A percentile compares a stretch with the other conserved stretches of the same genome.
These are phyloP conservation scores for Tragelaphus oryx DNA, from an alignment of 2,797 vertebrate species.

Conservation along the genomic window DNA sequence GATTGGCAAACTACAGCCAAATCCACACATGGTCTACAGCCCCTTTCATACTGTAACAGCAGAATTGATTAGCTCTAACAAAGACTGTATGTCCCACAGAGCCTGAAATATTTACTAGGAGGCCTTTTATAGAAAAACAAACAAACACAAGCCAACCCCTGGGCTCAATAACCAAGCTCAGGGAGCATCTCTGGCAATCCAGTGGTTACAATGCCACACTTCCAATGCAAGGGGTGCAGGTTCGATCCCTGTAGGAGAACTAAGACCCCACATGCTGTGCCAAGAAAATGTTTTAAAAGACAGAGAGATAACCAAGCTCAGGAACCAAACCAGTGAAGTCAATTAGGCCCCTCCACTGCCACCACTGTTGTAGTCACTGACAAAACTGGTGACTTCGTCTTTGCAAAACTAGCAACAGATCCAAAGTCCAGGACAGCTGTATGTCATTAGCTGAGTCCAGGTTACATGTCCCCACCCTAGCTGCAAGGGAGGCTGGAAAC, in stretches of 20 bases:
- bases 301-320: background rate
- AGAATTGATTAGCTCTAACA: background rate
- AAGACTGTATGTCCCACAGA: background rate
- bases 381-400: background rate
- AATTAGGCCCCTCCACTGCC: background rate
- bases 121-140: background rate
- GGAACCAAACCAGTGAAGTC: background rate
- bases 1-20: background rate
- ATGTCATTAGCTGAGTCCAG: background rate
- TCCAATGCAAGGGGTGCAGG: background rate
- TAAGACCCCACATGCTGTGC: background rate
- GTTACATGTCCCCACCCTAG: background rate
- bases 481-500: constrained; percentile 25
- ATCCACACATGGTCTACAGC: background rate
- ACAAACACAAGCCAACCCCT: background rate
- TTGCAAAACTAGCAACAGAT: background rate
- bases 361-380: background rate
- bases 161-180: background rate
- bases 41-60: background rate
- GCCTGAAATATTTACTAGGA: background rate
- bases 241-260: background rate
- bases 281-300: background rate
- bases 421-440: background rate
- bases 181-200: background rate
- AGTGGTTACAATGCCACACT: background rate